phyloP scores from a whole-genome alignment of 2,113 vertebrate genomes.

The Cyanoliseus patagonus region DNA sequence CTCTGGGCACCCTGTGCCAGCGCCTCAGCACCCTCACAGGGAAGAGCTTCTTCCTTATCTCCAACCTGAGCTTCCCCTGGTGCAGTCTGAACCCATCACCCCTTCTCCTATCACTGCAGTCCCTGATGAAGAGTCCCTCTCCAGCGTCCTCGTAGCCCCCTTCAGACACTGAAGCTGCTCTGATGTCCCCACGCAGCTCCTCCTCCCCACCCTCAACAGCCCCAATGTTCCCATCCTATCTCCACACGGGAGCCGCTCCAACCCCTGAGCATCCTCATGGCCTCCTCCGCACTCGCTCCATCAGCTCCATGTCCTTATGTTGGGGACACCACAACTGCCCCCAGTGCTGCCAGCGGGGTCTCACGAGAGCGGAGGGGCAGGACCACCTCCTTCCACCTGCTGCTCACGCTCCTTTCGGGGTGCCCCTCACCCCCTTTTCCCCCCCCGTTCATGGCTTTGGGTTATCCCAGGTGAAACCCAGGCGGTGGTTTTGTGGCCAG shows the following conservation, averaged over 20 bases:
- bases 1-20: too few relatives aligned
- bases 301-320: not conserved
- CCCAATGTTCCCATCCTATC: too few relatives aligned
- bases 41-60: too few relatives aligned
- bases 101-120: too few relatives aligned
- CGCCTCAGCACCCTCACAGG: too few relatives aligned
- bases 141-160: accelerated
- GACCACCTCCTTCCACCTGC: too few relatives aligned
- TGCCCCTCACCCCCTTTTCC: not conserved
- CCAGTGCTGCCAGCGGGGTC: not conserved
- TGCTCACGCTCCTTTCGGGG: not conserved
- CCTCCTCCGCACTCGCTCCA: not conserved
- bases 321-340: not conserved
- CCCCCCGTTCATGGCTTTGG: accelerated
- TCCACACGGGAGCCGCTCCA: not conserved
- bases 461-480: not conserved
- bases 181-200: too few relatives aligned
- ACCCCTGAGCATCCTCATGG: accelerated
- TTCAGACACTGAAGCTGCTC: too few relatives aligned
- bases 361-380: not conserved
- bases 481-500: not conserved
- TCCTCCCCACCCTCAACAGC: too few relatives aligned
- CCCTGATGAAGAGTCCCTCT: too few relatives aligned
- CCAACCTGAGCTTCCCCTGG: too few relatives aligned
- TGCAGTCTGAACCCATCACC: too few relatives aligned